Evolutionary conservation across 2,888 invertebrate species (phyloP).

Genomic region (Pyrocoelia pectoralis): DNA sequence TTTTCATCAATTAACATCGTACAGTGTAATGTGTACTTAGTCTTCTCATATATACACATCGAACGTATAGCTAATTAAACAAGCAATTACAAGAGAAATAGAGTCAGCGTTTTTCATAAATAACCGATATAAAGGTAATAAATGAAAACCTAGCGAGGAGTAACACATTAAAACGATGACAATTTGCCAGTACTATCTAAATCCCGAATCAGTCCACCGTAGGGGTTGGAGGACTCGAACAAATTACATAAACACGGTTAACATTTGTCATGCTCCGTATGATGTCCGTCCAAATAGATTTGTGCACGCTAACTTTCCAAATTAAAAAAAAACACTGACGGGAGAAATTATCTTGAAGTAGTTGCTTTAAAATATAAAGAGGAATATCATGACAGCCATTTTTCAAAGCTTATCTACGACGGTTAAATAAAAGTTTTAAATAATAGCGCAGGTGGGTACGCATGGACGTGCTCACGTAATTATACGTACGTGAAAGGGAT

Average conservation of each 20-base stretch:
- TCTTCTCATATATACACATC: too few relatives aligned
- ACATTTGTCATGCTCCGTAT: conserved; percentile 32
- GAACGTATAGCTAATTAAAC: neutral
- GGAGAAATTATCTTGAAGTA: conserved; percentile 18
- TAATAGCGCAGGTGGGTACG: too few relatives aligned
- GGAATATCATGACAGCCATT: conserved; percentile 11
- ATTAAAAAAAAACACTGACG: conserved; percentile 11
- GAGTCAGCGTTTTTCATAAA: neutral
- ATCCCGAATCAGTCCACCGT: conserved; percentile 24
- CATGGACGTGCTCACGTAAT: too few relatives aligned
- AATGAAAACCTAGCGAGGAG: neutral
- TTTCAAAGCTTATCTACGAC: conserved; percentile 12
- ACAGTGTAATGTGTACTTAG: too few relatives aligned
- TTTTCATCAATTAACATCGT: too few relatives aligned
- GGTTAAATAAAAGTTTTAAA: too few relatives aligned
- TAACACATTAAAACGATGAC: conserved; percentile 17
- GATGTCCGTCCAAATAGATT: conserved; percentile 22
- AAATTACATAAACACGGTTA: conserved; percentile 29
- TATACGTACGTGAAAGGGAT: too few relatives aligned
- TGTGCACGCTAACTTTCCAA: conserved; percentile 17
- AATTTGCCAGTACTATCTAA: conserved; percentile 28
- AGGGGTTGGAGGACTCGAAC: conserved; percentile 29
- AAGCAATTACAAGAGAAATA: neutral
- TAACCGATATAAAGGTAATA: neutral
- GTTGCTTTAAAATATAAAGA: conserved; percentile 10